Evolutionary conservation across 1,140 invertebrate species (phyloP).

Genomic region (Adelges cooleyi): DNA sequence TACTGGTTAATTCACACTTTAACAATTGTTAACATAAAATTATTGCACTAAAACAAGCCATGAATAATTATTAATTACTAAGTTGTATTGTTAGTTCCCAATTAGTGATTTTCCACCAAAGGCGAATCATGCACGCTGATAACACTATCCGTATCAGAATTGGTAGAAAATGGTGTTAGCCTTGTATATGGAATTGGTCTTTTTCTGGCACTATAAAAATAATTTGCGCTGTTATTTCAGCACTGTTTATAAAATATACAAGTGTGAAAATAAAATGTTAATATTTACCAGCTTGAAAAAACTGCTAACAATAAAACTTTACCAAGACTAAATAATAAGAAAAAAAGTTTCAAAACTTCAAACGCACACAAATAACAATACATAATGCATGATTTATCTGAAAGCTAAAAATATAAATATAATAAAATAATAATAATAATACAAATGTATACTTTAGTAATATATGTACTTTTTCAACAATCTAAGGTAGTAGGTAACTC

Average conservation of each 20-base stretch:
- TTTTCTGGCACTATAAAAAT: constrained; percentile 33
- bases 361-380: constrained; percentile 16
- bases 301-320: constrained; percentile 23
- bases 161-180: constrained; percentile 32
- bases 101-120: constrained; percentile 11
- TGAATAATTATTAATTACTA: no score
- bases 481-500: no score
- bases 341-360: background rate
- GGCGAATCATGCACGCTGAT: constrained; percentile 25
- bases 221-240: constrained; percentile 13
- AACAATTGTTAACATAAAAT: no score
- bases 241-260: background rate
- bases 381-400: constrained; percentile 11
- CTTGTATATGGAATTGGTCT: constrained; percentile 34
- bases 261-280: constrained; percentile 4
- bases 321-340: constrained; percentile 21
- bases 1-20: no score
- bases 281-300: constrained; percentile 27
- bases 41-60: no score
- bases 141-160: constrained; percentile 27
- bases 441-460: no score
- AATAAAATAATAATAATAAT: background rate
- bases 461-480: no score
- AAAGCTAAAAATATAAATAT: constrained; percentile 12
- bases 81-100: constrained; percentile 1